Evolutionary conservation across 2,113 vertebrate species (phyloP), one percentile per base, ranked within the genome.

Genomic region (Cyanoderma ruficeps): DNA sequence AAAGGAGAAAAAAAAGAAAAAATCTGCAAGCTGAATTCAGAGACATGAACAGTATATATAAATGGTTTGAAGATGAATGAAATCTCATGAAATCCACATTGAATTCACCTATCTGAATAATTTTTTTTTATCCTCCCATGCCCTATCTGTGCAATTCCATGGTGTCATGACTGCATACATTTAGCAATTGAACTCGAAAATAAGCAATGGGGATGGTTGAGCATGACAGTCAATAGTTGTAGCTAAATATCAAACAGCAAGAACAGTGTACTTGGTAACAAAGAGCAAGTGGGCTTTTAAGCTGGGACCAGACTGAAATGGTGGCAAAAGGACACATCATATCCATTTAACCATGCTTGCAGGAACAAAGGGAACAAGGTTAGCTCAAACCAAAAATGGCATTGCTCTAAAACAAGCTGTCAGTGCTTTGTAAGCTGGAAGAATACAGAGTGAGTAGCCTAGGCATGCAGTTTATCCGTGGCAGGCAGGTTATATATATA

Each of bases 21-120:
- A 83, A 53, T 96, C 97, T 97, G 97, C 96, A 97, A 97, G 97
- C 96, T 96, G 97, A 97, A 94, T 96, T 92, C 94, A 90, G 92
- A 95, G 95, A 96, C 97, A 97, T 97, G 98, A 97, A 97, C 96
- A 93, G 90, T 96, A 97, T 95, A 97, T 91, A 96, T 94, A 97
- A 97, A 98, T 98, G 98, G 90, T 76, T 96, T 97, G 96, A 97
- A 97, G 97, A 98, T 99, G 98, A 98, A 98, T 98, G 98, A 98
- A 97, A 98, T 97, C 97, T 98, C 97, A 97, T 98, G 99, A 99
- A 99, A 99, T 98, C 98, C 99, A 99, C 98, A 98, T 98, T 97
- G 97, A 97, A 95, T 96, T 97, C 96, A 96, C 94, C 96, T 95
- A 11, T 96, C 96, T 97, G 82, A 91, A 44, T 67, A n/a, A 25